Conservation (phyloP, 2,797 vertebrate genomes). For the Gallirallus australis region DNA sequence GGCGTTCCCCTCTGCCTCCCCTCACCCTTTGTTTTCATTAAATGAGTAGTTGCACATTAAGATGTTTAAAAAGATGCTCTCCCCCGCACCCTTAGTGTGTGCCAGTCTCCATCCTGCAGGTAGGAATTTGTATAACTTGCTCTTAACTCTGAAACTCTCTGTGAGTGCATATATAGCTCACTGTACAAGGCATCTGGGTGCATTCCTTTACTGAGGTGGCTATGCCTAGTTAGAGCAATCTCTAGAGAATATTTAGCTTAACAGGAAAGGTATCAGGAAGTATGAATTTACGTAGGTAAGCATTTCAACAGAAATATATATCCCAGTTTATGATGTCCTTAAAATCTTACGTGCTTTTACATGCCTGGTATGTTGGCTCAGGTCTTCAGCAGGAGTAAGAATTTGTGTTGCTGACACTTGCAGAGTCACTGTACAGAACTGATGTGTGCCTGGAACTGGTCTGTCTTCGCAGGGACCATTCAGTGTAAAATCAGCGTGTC, state of each 20-base stretch:
- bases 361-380: not conserved
- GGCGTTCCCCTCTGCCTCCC: not conserved
- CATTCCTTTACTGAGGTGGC: not conserved
- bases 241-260: not conserved
- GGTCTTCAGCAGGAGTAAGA: not conserved
- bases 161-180: not conserved
- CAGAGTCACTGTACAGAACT: not conserved
- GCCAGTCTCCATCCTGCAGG: not conserved
- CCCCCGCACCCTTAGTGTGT: not conserved
- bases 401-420: conserved; percentile 16
- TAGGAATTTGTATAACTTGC: not conserved
- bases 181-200: not conserved
- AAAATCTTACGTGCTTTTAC: not conserved
- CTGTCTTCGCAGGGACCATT: not conserved
- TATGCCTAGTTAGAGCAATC: not conserved
- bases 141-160: not conserved
- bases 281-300: not conserved
- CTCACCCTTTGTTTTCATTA: not conserved
- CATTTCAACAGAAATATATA: not conserved
- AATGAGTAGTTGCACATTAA: not conserved
- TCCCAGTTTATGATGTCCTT: not conserved
- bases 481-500: not conserved
- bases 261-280: not conserved
- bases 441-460: not conserved
- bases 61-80: not conserved